Base-by-base conservation (phyloP, 2,888 invertebrate species). In the Galeopsomyia nigrocyanea region DNA sequence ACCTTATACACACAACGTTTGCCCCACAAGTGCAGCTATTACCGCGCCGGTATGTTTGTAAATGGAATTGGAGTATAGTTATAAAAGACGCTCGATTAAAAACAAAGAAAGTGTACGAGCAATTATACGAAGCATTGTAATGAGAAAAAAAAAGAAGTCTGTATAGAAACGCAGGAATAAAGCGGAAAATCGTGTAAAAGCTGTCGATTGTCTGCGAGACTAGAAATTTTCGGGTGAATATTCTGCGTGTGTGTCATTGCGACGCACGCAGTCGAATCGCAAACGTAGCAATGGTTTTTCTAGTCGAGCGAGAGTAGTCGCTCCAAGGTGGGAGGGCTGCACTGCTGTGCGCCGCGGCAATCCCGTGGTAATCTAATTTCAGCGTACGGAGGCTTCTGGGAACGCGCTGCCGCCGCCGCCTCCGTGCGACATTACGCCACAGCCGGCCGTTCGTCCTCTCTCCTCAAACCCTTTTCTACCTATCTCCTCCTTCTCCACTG, bases 301-400 rank as follows among this genome's bases (percentile, higher is more conserved):
- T 57, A 22, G 60, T 67, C 63, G 71, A 67, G 67, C 62, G 63
- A 49, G 22, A 47, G 16, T n/a, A 31, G n/a, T 39, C 5, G 39
- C 39, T 39, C 39, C 39, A 39, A 68, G 60, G 53, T 9, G 49
- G 22, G 49, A 17, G 22, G 22, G 31, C n/a, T 3, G 51, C 14
- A 17, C n/a, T 76, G 78, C 73, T 74, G 78, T 78, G 79, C 69
- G 76, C 80, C 79, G 80, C 80, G 83, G 82, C 82, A 84, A 84
- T 84, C 83, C 84, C 81, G 81, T 80, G 80, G 84, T 84, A 85
- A 85, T 85, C 84, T 85, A 84, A 85, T 85, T 84, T 84, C 83
- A 83, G 80, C 81, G 82, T 83, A 83, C 82, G 80, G 83, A 84
- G 82, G 81, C 78, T 85, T 84, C 83, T 81, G 79, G 81, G 83